These are phyloP conservation scores for Himalopsyche japonica DNA, from an alignment of 2,888 invertebrate species.

Conservation along the genomic window DNA sequence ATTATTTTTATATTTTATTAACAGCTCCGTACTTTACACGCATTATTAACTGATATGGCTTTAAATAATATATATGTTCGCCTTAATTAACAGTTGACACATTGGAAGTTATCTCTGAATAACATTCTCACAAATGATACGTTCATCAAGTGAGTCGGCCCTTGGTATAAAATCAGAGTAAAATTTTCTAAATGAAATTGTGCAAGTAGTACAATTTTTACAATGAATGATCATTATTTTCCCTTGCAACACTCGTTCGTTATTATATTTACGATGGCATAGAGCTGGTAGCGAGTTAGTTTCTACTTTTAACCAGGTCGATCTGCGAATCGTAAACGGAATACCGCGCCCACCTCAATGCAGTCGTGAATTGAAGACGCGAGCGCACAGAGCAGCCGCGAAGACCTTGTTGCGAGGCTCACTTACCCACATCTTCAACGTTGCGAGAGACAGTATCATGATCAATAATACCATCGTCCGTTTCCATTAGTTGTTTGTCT, in stretches of 20 bases:
- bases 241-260: background rate
- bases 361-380: background rate
- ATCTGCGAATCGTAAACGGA: constrained; percentile 20
- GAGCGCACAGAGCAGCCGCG: background rate
- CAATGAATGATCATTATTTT: background rate
- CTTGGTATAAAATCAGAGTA: too few species aligned
- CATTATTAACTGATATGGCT: too few species aligned
- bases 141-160: too few species aligned
- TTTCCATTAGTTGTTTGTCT: background rate
- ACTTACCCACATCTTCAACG: constrained; percentile 25
- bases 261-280: background rate
- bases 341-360: background rate
- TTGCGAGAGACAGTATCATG: background rate
- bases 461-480: background rate
- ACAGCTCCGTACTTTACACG: too few species aligned
- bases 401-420: constrained; percentile 26
- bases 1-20: too few species aligned
- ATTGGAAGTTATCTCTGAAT: too few species aligned
- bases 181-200: too few species aligned
- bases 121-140: too few species aligned
- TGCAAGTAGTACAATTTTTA: too few species aligned
- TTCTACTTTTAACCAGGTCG: constrained; percentile 30
- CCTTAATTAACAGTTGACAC: too few species aligned
- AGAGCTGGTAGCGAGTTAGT: constrained; percentile 9
- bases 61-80: too few species aligned